phyloP scores from a whole-genome alignment of 1,140 invertebrate genomes.

The Drosophila tristis region DNA sequence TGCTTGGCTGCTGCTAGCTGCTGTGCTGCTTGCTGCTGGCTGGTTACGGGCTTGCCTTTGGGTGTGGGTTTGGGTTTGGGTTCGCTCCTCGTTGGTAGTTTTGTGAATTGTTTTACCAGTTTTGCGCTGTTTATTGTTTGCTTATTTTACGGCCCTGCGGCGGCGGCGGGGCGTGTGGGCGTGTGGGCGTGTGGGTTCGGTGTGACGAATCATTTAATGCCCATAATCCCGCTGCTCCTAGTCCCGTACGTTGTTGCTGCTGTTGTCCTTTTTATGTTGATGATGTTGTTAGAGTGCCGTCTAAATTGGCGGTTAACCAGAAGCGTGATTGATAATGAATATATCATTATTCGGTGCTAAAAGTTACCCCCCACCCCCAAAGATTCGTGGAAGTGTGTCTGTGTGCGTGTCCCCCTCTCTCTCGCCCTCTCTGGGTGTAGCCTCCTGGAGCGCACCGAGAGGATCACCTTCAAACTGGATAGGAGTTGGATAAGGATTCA shows the following conservation, averaged over 20 bases:
- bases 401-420: no score
- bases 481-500: not conserved
- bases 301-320: conserved; percentile 58
- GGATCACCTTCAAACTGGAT: conserved; percentile 1
- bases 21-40: no score
- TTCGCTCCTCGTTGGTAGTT: conserved; percentile 30
- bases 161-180: not conserved
- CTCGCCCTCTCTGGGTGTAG: no score
- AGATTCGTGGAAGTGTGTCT: not conserved
- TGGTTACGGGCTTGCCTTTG: conserved; percentile 11
- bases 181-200: not conserved
- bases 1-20: not conserved
- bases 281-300: conserved; percentile 23
- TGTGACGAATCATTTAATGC: conserved; percentile 71
- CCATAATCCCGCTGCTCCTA: conserved; percentile 40
- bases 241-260: conserved; percentile 19
- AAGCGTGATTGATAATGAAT: conserved; percentile 57
- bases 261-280: conserved; percentile 18
- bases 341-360: conserved; percentile 13
- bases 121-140: conserved; percentile 44
- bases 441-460: not conserved
- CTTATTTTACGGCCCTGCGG: conserved; percentile 25
- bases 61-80: not conserved
- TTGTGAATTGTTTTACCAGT: conserved; percentile 30
- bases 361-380: not conserved